Evolutionary conservation across 1,140 invertebrate genomes (phyloP), one percentile per base, ranked within the genome.

Genomic region (Scaptodrosophila lebanonensis): DNA sequence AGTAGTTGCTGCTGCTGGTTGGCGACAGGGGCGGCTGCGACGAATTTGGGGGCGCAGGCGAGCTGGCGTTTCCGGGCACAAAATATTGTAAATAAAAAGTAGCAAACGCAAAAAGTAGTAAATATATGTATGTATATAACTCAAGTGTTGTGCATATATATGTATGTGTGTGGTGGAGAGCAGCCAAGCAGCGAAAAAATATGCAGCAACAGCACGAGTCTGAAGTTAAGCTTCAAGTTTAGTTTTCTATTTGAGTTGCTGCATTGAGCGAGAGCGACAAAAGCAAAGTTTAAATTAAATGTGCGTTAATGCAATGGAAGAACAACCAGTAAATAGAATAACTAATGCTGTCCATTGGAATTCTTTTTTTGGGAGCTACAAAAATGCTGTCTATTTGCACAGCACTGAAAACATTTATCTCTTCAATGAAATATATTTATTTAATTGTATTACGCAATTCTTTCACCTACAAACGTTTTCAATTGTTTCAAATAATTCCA

Each of bases 111-210:
- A 69, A 63, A 47, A 39, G 38, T 50, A 43, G 43, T 40, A 50
- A 33, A 53, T 25, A 25, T 8, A n/a, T n/a, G n/a, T n/a, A n/a
- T n/a, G n/a, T n/a, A n/a, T n/a, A n/a, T n/a, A n/a, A n/a, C n/a
- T n/a, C n/a, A n/a, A n/a, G n/a, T n/a, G n/a, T n/a, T n/a, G n/a
- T n/a, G n/a, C n/a, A n/a, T n/a, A n/a, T n/a, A 32, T 32, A 18
- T 44, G 25, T 13, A 50, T 29, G 60, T 25, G 35, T 16, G 40
- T 36, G 62, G 44, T 17, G 29, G 20, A 65, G 62, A 62, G 56
- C 68, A 68, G 47, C 68, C 72, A 71, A 66, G 68, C 67, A 44
- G 49, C 51, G 47, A 22, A 44, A 72, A 69, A 66, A 62, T 57
- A 66, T 65, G 51, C 25, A 27, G 18, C 22, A 40, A 12, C 35